Conservation (phyloP, 30 jellyfish, hydroid and myxozoan species). For the Aurelia sp. region DNA sequence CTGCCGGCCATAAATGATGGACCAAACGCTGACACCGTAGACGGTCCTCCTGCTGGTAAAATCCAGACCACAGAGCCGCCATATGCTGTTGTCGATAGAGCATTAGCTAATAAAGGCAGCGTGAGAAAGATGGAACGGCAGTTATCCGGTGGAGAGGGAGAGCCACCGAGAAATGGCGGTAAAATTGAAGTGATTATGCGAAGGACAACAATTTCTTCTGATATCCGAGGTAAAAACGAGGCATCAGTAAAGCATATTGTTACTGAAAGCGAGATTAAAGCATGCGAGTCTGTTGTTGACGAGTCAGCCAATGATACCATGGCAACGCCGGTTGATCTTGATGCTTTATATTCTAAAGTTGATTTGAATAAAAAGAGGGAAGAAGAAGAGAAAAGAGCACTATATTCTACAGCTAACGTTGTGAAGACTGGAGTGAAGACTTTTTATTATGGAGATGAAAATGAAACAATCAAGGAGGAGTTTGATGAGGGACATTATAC, state of each 20-base stretch:
- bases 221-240: neutral
- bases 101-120: neutral
- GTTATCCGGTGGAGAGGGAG: neutral
- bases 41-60: neutral
- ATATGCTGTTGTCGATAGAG: neutral
- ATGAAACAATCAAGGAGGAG: constrained; percentile 20
- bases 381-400: constrained; percentile 47
- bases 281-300: neutral
- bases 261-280: neutral
- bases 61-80: constrained; percentile 13
- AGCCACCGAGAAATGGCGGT: neutral
- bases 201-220: neutral
- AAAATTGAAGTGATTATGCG: neutral
- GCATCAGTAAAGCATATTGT: neutral
- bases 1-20: neutral
- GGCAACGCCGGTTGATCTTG: constrained; percentile 10
- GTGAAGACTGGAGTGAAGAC: constrained; percentile 44
- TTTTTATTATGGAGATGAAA: constrained; percentile 14
- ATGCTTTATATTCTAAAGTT: constrained; percentile 61
- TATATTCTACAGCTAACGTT: constrained; percentile 59
- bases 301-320: neutral
- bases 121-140: neutral
- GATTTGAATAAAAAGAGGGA: constrained; percentile 48
- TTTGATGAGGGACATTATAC: constrained; percentile 62
- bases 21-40: neutral